Evolutionary conservation across 2,888 invertebrate genomes (phyloP).

Genomic region (Serrognathus titanus): DNA sequence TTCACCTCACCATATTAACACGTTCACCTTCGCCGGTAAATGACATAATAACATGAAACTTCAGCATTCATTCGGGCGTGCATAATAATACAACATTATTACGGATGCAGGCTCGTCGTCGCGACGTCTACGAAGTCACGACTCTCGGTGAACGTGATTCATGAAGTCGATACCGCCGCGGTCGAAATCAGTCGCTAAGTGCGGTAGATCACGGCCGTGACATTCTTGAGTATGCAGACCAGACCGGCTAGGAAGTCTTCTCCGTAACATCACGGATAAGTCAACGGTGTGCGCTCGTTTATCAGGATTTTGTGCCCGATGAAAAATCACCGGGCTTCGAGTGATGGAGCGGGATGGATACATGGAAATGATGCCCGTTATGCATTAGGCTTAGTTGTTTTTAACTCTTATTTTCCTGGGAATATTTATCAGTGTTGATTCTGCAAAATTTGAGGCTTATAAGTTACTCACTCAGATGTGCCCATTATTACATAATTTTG

Average conservation of each 20-base stretch:
- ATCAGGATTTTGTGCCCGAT: neutral
- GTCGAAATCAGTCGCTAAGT: conserved; percentile 31
- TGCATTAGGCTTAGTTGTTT: too few species aligned
- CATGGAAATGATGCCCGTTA: too few species aligned
- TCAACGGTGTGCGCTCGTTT: neutral
- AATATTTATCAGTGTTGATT: too few species aligned
- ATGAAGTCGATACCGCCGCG: conserved; percentile 31
- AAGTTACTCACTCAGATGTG: too few species aligned
- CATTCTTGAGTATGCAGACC: conserved; percentile 19
- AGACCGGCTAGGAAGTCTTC: conserved; percentile 5
- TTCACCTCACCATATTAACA: too few species aligned
- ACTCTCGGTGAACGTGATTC: conserved; percentile 41
- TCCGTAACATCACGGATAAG: neutral
- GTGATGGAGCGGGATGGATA: too few species aligned
- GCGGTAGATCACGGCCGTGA: conserved; percentile 27
- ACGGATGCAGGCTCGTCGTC: conserved; percentile 27
- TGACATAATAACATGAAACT: neutral
- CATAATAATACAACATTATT: conserved; percentile 5
- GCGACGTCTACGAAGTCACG: conserved; percentile 38
- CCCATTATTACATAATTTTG: too few species aligned
- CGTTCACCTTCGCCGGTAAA: too few species aligned
- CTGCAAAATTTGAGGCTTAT: too few species aligned
- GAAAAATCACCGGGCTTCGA: too few species aligned
- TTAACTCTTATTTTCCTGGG: too few species aligned
- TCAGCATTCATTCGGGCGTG: neutral